Conservation (phyloP, 1,140 invertebrate genomes). For the Philotrypesis tridentata region DNA sequence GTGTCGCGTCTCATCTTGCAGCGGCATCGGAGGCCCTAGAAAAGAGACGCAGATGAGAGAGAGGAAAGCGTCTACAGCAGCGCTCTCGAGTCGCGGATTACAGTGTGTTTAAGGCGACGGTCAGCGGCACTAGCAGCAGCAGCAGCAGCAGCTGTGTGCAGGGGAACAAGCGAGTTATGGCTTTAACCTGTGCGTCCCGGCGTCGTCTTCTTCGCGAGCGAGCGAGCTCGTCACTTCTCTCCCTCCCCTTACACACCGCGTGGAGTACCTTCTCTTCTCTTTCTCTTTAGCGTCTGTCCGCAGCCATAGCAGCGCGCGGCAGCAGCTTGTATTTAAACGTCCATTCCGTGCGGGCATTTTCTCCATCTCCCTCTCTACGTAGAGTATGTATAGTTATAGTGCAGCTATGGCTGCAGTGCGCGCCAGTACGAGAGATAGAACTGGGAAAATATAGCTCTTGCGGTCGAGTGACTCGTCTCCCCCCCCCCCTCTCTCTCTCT, state of each 20-base stretch:
- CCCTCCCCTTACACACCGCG: not conserved
- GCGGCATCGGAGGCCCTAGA: not conserved
- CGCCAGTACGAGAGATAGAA: too few species aligned
- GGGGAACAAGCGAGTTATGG: slow-evolving; percentile 24
- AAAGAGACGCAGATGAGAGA: not conserved
- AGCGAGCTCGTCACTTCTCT: not conserved
- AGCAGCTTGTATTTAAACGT: slow-evolving; percentile 16
- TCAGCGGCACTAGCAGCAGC: not conserved
- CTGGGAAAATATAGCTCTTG: too few species aligned
- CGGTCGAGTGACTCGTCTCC: not conserved
- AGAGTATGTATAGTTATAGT: too few species aligned
- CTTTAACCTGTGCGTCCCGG: slow-evolving; percentile 41
- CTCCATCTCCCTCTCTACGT: not conserved
- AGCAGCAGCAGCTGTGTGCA: slow-evolving; percentile 16
- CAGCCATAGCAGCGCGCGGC: not conserved
- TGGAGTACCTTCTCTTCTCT: not conserved
- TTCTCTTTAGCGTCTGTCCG: not conserved
- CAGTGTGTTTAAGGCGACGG: slow-evolving; percentile 6
- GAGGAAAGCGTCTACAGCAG: not conserved
- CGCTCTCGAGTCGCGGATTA: not conserved
- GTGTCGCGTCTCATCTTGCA: not conserved
- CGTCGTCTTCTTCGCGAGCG: not conserved
- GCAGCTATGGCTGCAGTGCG: too few species aligned
- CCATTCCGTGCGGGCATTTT: slow-evolving; percentile 25
- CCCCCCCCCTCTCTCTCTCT: slow-evolving; percentile 15